Evolutionary conservation across 2,797 vertebrate genomes (phyloP).

Genomic region (Phoeniculus purpureus): DNA sequence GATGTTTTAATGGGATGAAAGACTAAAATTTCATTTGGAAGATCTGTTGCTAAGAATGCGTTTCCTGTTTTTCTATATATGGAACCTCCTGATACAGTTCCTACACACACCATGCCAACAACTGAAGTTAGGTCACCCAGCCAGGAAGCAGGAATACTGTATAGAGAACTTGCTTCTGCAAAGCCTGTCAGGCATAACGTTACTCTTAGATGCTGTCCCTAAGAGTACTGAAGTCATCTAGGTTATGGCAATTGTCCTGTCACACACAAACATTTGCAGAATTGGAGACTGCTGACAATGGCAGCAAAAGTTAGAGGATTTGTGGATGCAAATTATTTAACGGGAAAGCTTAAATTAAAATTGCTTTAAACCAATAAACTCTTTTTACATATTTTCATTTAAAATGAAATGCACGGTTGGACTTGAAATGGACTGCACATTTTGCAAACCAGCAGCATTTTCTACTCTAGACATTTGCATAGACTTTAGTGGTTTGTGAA

Average conservation of each 20-base stretch:
- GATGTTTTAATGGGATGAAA: background rate
- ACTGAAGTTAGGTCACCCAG: background rate
- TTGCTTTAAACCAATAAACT: background rate
- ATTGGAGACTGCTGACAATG: background rate
- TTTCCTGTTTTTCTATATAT: background rate
- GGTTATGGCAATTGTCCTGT: background rate
- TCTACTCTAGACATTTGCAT: background rate
- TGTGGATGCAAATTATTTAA: background rate
- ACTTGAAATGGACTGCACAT: background rate
- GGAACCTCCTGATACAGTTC: background rate
- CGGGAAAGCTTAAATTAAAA: background rate
- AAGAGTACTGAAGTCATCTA: background rate
- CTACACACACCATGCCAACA: background rate
- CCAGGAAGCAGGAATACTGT: background rate
- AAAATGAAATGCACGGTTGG: background rate
- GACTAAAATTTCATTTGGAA: background rate
- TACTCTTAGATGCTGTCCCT: background rate
- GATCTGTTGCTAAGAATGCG: background rate
- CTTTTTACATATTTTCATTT: background rate
- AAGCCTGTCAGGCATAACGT: background rate
- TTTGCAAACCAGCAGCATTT: slow-evolving; percentile 2
- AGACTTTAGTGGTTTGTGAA: slow-evolving; percentile 17
- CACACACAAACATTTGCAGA: background rate
- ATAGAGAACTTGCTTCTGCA: background rate
- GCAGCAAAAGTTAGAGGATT: background rate